Evolutionary conservation across 2,113 vertebrate species (phyloP).

Genomic region (Cygnus buccinator): DNA sequence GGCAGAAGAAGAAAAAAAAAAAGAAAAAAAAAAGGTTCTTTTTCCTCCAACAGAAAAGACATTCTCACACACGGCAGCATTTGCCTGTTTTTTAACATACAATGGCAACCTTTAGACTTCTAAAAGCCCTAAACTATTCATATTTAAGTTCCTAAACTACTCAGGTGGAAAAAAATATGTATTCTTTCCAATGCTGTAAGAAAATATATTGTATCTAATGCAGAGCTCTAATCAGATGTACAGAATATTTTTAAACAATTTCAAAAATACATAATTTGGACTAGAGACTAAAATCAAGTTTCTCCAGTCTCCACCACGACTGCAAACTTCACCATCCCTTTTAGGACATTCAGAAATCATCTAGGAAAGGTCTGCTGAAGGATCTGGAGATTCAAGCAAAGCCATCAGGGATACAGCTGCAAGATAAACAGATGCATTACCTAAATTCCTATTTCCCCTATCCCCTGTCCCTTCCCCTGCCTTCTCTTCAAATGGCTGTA

Average conservation of each 20-base stretch:
- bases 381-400: not conserved
- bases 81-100: not conserved
- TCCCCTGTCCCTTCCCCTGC: not conserved
- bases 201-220: not conserved
- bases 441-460: not conserved
- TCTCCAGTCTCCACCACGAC: not conserved
- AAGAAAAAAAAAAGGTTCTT: not conserved
- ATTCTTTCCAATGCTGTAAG: not conserved
- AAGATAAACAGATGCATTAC: rapidly evolving
- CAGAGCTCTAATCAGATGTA: not conserved
- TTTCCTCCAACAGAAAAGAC: not conserved
- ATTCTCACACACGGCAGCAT: not conserved
- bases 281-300: not conserved
- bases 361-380: not conserved
- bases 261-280: not conserved
- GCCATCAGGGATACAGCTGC: not conserved
- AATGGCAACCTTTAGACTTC: not conserved
- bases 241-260: not conserved
- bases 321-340: not conserved
- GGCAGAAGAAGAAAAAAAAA: not conserved
- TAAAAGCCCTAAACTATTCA: not conserved
- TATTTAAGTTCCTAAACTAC: not conserved
- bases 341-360: not conserved
- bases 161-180: rapidly evolving
- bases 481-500: rapidly evolving